These are phyloP conservation scores for Camptogramma bilineatum DNA, from an alignment of 2,888 invertebrate genomes.

Conservation along the genomic window DNA sequence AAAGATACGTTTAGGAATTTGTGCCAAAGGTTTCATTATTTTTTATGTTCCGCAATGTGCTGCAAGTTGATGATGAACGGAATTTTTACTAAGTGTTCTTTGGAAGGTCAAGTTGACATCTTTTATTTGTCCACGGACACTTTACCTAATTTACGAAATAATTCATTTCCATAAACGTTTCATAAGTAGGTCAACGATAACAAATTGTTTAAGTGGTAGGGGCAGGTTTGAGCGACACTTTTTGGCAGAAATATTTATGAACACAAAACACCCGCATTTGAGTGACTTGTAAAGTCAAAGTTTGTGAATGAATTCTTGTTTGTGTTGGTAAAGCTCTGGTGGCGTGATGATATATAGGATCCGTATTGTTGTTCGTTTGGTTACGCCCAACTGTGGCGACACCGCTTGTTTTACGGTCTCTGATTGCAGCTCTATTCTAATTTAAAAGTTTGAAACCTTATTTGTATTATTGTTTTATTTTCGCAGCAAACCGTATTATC, in stretches of 20 bases:
- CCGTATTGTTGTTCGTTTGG: background rate
- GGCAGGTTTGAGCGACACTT: slow-evolving; percentile 30
- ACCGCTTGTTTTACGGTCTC: background rate
- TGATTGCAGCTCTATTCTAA: background rate
- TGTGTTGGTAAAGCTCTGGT: background rate
- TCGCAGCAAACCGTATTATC: background rate
- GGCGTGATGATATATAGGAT: background rate
- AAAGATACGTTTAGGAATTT: background rate
- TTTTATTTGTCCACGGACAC: background rate
- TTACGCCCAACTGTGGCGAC: background rate
- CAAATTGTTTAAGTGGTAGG: slow-evolving; percentile 23
- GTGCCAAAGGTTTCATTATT: background rate
- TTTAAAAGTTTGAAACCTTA: background rate
- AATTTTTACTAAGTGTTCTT: too few relatives aligned
- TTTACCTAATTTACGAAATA: background rate
- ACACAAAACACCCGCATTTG: slow-evolving; percentile 32
- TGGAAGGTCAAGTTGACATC: too few relatives aligned
- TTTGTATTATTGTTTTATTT: background rate
- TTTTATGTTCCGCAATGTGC: too few relatives aligned
- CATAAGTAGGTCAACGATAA: slow-evolving; percentile 21
- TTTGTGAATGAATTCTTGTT: slow-evolving; percentile 16
- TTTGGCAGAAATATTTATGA: slow-evolving; percentile 31
- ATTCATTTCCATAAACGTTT: slow-evolving; percentile 10
- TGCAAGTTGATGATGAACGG: too few relatives aligned
- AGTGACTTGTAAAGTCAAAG: slow-evolving; percentile 28